phyloP scores from a whole-genome alignment of 2,888 invertebrate species.

The Aporophyla lueneburgensis region DNA sequence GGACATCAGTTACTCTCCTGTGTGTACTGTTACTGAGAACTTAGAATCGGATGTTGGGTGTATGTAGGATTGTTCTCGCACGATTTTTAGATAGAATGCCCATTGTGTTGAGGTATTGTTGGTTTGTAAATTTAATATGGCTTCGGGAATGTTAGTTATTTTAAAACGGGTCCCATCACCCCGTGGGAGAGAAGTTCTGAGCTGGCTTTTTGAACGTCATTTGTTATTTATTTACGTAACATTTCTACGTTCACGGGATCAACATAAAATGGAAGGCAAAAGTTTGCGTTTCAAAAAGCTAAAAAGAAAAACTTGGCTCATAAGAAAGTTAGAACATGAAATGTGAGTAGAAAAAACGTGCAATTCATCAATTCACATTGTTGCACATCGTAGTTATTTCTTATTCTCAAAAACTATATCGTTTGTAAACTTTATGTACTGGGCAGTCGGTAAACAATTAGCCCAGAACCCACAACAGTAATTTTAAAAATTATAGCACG shows the following conservation, averaged over 20 bases:
- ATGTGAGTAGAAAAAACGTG: background rate
- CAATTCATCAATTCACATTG: background rate
- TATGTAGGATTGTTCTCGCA: constrained; percentile 74
- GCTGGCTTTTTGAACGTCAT: background rate
- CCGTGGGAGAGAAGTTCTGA: constrained; percentile 43
- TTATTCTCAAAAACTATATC: constrained; percentile 13
- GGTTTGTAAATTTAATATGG: constrained; percentile 54
- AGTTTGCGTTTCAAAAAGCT: background rate
- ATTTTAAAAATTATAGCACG: constrained; percentile 55
- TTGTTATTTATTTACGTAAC: background rate
- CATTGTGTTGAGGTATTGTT: constrained; percentile 73
- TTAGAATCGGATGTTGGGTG: constrained; percentile 75
- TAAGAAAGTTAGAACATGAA: background rate
- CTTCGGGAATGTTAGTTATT: constrained; percentile 52
- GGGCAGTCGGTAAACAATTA: constrained; percentile 33
- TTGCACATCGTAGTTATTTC: background rate
- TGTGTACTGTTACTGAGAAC: constrained; percentile 78
- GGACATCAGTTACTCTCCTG: constrained; percentile 82
- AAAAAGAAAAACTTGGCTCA: background rate
- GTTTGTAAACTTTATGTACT: constrained; percentile 13
- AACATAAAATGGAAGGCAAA: background rate
- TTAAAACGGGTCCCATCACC: constrained; percentile 28
- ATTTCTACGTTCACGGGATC: background rate
- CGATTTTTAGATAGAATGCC: constrained; percentile 73
- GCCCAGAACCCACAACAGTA: constrained; percentile 28